These are phyloP conservation scores for Rapana venosa DNA, from an alignment of 2,888 invertebrate species.

Conservation along the genomic window DNA sequence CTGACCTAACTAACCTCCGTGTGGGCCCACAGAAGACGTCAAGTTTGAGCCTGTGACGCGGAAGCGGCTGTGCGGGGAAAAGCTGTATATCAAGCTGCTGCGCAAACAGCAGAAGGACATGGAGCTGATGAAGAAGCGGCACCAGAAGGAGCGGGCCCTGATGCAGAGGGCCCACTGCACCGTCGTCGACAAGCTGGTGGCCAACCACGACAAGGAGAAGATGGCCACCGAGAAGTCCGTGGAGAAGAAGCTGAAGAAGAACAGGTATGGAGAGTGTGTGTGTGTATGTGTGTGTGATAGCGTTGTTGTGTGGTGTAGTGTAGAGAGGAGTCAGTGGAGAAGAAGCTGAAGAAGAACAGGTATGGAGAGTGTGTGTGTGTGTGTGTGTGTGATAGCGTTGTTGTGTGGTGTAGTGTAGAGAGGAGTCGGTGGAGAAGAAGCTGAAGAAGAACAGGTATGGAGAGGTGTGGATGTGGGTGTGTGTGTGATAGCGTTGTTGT, in stretches of 20 bases:
- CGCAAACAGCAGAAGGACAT: slow-evolving; percentile 96
- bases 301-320: neutral
- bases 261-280: slow-evolving; percentile 62
- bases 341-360: neutral
- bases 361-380: neutral
- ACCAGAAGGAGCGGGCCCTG: slow-evolving; percentile 92
- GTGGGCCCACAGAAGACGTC: slow-evolving; percentile 63
- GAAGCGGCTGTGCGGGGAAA: slow-evolving; percentile 74
- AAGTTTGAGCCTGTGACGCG: slow-evolving; percentile 75
- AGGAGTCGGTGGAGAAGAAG: too few species aligned
- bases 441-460: too few species aligned
- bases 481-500: too few species aligned
- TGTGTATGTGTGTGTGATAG: neutral
- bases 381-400: neutral
- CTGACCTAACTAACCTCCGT: too few species aligned
- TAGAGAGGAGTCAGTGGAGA: too few species aligned
- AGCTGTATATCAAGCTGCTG: slow-evolving; percentile 85
- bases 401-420: too few species aligned
- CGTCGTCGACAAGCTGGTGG: slow-evolving; percentile 94
- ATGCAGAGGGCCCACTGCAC: slow-evolving; percentile 91
- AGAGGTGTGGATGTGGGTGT: too few species aligned
- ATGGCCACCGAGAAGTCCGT: slow-evolving; percentile 72
- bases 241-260: slow-evolving; percentile 88
- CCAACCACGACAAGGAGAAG: slow-evolving; percentile 76
- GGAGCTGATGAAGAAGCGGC: slow-evolving; percentile 93